Evolutionary conservation across 2,888 invertebrate genomes (phyloP), one percentile per base, ranked within the genome.

Genomic region (Ormyrus thymus): DNA sequence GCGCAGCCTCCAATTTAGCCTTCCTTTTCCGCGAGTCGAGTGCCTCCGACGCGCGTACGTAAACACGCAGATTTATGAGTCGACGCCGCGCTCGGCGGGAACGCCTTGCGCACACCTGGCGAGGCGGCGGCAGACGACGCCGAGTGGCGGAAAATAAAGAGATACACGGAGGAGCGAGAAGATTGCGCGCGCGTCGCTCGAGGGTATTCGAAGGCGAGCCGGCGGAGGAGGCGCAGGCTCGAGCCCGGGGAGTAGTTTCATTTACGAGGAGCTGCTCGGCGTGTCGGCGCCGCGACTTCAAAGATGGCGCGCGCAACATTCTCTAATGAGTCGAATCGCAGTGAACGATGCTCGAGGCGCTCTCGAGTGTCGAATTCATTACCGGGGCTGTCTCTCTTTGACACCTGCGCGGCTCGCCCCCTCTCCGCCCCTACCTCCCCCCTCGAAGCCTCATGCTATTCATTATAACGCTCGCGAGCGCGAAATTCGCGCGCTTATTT

Each of bases 291-390:
- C 66, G 56, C 51, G 15, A 88, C 87, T 86, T 89, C 88, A 89
- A 88, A 89, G 87, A 88, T 87, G 85, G 83, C 85, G 85, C 56
- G 80, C 80, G 76, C 80, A 85, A 86, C 86, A 84, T 86, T 86
- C 87, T 88, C 86, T 89, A 89, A 89, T 88, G 89, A 89, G 88
- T 88, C 88, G 87, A 87, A 88, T 86, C 86, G 85, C 81, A 83
- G 77, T 82, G 84, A 84, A 82, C 82, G 82, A 82, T 80, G 81
- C 83, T 81, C 81, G 81, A 81, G 82, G 81, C 77, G 81, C 78
- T 82, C 83, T 59, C 58, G 83, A 84, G 85, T 82, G 85, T 83
- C 84, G 85, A 87, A 87, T 87, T 88, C 86, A 88, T 87, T 87
- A 86, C 83, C 82, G 84, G 81, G 84, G 83, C 83, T 5, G 53